Evolutionary conservation across 2,888 invertebrate species (phyloP), one percentile per base, ranked within the genome.

Genomic region (Auanema sp.): DNA sequence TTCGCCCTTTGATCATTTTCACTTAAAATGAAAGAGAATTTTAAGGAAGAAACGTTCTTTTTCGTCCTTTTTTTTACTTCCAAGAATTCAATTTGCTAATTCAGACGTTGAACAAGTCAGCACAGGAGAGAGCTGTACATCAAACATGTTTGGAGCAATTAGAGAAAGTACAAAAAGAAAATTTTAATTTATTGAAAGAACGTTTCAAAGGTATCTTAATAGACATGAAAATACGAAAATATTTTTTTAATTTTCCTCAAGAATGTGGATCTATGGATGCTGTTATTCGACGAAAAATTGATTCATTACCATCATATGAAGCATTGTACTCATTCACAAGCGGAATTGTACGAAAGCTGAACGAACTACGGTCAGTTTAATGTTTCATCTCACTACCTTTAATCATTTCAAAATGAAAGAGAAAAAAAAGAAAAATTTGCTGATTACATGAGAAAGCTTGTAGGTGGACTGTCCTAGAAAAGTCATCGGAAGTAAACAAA

Each of bases 301-400:
- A 80, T 25, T 59, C 75, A 56, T 53, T 83, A 58, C 81, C 80
- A 8, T 71, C 78, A 6, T 83, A 81, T 63, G 83, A 83, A 54
- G 78, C 79, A 0, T 69, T 83, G 21, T 83, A 82, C 60, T 68
- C 81, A 6, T 83, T 83, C 58, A 71, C 83, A 6, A 75, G 77
- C 69, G 68, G 79, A 16, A 69, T 83, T 11, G 78, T 83, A 0
- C 59, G 76, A 52, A 60, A 70, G 57, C 58, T 73, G 41, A 69
- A 65, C 43, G 73, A 73, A 25, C 55, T 70, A 23, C 58, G 63
- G 63, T 58, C n/a, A 16, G 16, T 47, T 21, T 12, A 12, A 43
- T 11, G 11, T 43, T 16, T 8, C 21, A 47, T 47, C 21, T 43
- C 43, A 43, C 43, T 12, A 43, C 43, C 43, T 43, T 11, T 43